Base-by-base conservation (phyloP, 2,113 vertebrate genomes). In the Theropithecus gelada region DNA sequence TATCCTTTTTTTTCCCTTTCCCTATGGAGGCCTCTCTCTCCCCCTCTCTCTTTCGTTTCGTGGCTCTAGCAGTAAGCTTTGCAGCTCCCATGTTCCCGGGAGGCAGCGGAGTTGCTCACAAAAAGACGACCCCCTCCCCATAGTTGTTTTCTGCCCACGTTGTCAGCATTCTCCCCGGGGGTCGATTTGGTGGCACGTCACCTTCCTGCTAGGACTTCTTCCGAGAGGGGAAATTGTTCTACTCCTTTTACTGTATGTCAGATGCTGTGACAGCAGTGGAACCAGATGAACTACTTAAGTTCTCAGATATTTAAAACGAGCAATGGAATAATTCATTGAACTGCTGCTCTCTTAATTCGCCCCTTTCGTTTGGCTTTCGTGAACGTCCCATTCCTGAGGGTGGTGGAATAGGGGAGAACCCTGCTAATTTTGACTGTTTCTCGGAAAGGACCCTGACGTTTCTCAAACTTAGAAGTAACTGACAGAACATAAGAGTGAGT, bases 301-400 rank as follows among this genome's bases (percentile, higher is more conserved):
- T 96, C 64, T 72, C 55, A 38, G 57, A 72, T 90, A 13, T 96
- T 91, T 88, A 38, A 72, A 83, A 88, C 79, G 52, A 75, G 88
- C 81, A 95, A 96, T 80, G 83, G 59, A 68, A 90, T 90, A 64
- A 30, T 64, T 64, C 30, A 8, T 45, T n/a, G 14, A 89, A 94
- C 86, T n/a, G 32, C 25, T 84, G 59, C 35, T 82, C 73, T 45
- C 35, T 57, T 32, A 14, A 30, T 52, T 86, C 27, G 30, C 43
- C 20, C 4, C 3, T 90, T 93, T 86, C 45, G 13, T 93, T 86
- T 66, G 88, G 78, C 32, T 64, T 3, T 22, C 13, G 40, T 12
- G 59, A 88, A 70, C 61, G 32, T 59, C 75, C 70, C 2, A 10
- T 52, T 48, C 59, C 35, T 13, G 4, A 64, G 35, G 85, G 30